Base-by-base conservation (phyloP, 1,140 invertebrate genomes). In the Agraylea sexmaculata region DNA sequence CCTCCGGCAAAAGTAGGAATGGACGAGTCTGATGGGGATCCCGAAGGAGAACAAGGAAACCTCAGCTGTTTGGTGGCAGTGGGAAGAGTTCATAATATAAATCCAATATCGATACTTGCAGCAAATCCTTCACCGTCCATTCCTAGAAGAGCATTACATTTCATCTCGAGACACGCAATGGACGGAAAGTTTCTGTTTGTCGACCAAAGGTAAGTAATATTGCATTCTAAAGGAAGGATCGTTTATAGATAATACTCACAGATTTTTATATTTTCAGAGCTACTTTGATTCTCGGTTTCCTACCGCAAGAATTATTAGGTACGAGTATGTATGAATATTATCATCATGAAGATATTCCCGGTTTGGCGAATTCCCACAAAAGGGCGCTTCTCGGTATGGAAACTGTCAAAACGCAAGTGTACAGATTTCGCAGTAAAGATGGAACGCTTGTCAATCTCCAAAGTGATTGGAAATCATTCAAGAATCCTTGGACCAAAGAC, bases 171-270 rank as follows among this genome's bases (percentile, higher is more conserved):
- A 29, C 92, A 97, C 60, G 83, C 84, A 10, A 77, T 85, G 35
- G 92, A 97, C 55, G 92, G 93, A 18, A 96, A 94, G 66, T 95
- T 96, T 59, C 78, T 93, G 2, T 98, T 96, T 62, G 88, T 96
- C 3, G 93, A 97, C 61, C 85, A 88, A 58, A 77, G 77, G 80
- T 82, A 52, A 51, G 51, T 50, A 13, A 23, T 28, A n/a, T n/a
- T 15, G 23, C 7, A 25, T 8, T 8, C n/a, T 25, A 7, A 25
- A 25, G 7, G 7, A 7, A 8, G 23, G 23, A 8, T 25, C n/a
- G 7, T n/a, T 25, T n/a, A n/a, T 25, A n/a, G 23, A 8, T 25
- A 25, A 8, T n/a, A n/a, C n/a, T n/a, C n/a, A n/a, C n/a, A n/a
- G n/a, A n/a, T n/a, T n/a, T n/a, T n/a, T n/a, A n/a, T n/a, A 13